Conservation (phyloP, 1,140 invertebrate genomes). For the Harpegnathos saltator region DNA sequence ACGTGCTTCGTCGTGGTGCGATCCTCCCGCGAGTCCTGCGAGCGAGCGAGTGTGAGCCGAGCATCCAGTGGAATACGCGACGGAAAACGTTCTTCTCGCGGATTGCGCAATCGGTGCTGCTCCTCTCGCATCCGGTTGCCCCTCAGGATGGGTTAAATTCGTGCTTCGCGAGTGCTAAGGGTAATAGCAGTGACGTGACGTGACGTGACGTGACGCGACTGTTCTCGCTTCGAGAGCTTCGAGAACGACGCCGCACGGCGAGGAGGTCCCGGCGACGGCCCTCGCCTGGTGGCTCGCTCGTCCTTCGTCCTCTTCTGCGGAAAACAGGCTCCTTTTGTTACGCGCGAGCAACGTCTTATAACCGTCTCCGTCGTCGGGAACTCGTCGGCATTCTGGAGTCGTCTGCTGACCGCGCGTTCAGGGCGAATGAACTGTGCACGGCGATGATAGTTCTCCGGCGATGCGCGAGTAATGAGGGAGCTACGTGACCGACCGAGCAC, state of each 20-base stretch:
- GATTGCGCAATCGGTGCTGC: slow-evolving; percentile 17
- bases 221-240: not conserved
- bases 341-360: not conserved
- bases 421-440: slow-evolving; percentile 63
- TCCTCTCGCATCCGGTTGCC: not conserved
- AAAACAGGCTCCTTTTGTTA: too few species aligned
- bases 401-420: slow-evolving; percentile 24
- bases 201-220: slow-evolving; percentile 32
- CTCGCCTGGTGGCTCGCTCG: not conserved
- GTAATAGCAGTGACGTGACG: slow-evolving; percentile 6
- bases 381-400: slow-evolving; percentile 36
- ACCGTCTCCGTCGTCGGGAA: slow-evolving; percentile 31
- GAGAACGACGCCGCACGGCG: not conserved
- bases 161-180: slow-evolving; percentile 39
- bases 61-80: not conserved
- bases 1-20: slow-evolving; percentile 10
- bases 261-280: not conserved
- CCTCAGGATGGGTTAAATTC: slow-evolving; percentile 22
- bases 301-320: not conserved
- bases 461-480: slow-evolving; percentile 65
- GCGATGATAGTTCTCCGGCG: slow-evolving; percentile 49
- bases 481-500: slow-evolving; percentile 73
- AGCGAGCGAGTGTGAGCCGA: too few species aligned
- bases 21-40: not conserved
- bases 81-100: not conserved